Evolutionary conservation across 2,797 vertebrate genomes (phyloP), one percentile per base, ranked within the genome.

Genomic region (Eremophila alpestris): DNA sequence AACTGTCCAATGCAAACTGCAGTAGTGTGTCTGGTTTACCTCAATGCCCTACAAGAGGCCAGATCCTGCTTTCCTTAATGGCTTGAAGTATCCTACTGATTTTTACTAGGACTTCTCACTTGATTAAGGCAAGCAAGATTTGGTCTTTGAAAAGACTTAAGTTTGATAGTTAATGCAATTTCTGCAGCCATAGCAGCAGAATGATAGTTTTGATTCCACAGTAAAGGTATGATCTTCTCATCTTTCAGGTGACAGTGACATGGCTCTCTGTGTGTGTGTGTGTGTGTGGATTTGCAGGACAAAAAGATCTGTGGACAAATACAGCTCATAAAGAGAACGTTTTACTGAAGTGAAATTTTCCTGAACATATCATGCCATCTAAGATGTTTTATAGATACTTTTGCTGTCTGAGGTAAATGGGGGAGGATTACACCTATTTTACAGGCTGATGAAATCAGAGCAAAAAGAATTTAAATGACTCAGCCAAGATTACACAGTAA

Each of bases 1-100:
- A 95, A 90, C 80, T 94, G 87, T 93, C 95, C 93, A 94, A 60
- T 83, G 80, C 91, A 94, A 94, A 94, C 94, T 96, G 91, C 87
- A 88, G n/a, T 26, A 45, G 70, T 84, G 89, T 70, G 76, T 96
- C 94, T 97, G 95, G 16, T 94, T 97, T 95, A 70, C 93, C 95
- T 97, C 95, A 95, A 1, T 88, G 87, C 80, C 81, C 63, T 88
- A 22, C n/a, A 9, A 79, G 89, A 90, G 83, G 43, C 70, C 80
- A 68, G 89, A 89, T 82, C 80, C 41, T 3, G 5, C 60, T 89
- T 92, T 81, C 41, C 38, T 93, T 93, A 80, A 82, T 82, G 83
- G 77, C 80, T 76, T 67, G 59, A 60, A 82, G 56, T 79, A 82
- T 54, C 77, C 63, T 87, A 73, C 83, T 87, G 74, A 54, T 83